Evolutionary conservation across 2,113 vertebrate species (phyloP), one percentile per base, ranked within the genome.

Genomic region (Corynorhinus townsendii): DNA sequence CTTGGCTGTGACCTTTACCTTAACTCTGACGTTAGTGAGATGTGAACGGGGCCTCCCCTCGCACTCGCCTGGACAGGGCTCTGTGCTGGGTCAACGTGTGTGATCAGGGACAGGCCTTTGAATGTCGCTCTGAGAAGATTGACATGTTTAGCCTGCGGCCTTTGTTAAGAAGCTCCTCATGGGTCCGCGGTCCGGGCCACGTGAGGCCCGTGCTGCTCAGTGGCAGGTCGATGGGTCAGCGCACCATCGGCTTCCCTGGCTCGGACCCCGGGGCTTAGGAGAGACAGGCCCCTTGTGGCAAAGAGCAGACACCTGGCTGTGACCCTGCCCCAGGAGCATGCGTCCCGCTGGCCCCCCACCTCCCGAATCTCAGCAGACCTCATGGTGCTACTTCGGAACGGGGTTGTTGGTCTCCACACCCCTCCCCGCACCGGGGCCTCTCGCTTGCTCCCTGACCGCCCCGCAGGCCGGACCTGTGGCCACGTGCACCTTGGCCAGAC

Each of bases 401-500:
- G 10, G 49, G 19, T 0, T 26, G 17, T 20, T 30, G 43, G 3
- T 26, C 38, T 76, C 71, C n/a, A 11, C 22, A 45, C 10, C 11
- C 54, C 52, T 49, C 3, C 26, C 4, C 11, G 47, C 30, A 40
- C 10, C 5, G 0, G 7, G 64, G 54, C 15, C 66, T 22, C 82
- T 43, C 30, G 35, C 33, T 19, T 7, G 0, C 11, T 54, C 52
- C 40, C 38, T 30, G 4, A 5, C 20, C 64, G 38, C 76, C 33
- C 38, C 30, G 19, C 1, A 7, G 49, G 12, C 59, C 22, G n/a
- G 56, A 0, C 16, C 4, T 4, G 20, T 20, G 3, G 20, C n/a
- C n/a, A 0, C 0, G n/a, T 0, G 12, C 38, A 0, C 12, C 5
- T 3, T 4, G 0, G 2, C 11, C 26, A 4, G n/a, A 5, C 64